A percentile compares a stretch with the other conserved stretches of the same genome.
Conservation (phyloP, 2,888 invertebrate genomes). For the Smittia sp. region DNA sequence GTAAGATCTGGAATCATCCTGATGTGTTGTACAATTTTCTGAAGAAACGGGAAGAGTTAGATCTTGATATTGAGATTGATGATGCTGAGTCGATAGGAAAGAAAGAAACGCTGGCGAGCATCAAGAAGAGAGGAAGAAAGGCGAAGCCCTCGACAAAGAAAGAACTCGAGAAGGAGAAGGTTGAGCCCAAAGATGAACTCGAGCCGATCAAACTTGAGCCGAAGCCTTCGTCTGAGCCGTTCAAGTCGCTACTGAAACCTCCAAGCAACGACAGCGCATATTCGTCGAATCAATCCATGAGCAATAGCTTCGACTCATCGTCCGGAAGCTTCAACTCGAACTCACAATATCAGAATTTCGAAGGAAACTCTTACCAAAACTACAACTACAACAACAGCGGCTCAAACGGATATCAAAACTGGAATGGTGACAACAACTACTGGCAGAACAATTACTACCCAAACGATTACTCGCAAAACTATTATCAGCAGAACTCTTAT, state of each 20-base stretch:
- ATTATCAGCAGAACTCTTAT: conserved; percentile 14
- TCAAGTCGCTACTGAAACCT: background rate
- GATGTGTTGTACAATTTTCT: conserved; percentile 87
- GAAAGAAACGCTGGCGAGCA: conserved; percentile 40
- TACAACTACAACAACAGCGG: background rate
- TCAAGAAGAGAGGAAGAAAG: conserved; percentile 41
- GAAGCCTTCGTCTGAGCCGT: too few relatives aligned
- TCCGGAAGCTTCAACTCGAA: conserved; percentile 3
- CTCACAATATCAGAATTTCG: conserved; percentile 17
- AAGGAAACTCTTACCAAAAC: background rate
- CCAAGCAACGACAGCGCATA: conserved; percentile 22
- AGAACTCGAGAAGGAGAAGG: conserved; percentile 14
- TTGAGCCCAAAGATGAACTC: background rate
- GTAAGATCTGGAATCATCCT: conserved; percentile 97
- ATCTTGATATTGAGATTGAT: conserved; percentile 76
- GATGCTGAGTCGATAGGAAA: conserved; percentile 62
- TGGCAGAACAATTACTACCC: conserved; percentile 38
- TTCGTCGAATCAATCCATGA: conserved; percentile 12
- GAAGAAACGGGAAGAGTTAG: conserved; percentile 70
- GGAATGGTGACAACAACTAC: background rate
- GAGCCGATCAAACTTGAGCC: background rate
- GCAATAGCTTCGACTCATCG: background rate
- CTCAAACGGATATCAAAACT: conserved; percentile 16
- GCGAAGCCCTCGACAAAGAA: conserved; percentile 20
- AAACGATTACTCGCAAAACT: conserved; percentile 7